phyloP scores from a whole-genome alignment of 2,113 vertebrate genomes.

The Aphelocoma coerulescens region DNA sequence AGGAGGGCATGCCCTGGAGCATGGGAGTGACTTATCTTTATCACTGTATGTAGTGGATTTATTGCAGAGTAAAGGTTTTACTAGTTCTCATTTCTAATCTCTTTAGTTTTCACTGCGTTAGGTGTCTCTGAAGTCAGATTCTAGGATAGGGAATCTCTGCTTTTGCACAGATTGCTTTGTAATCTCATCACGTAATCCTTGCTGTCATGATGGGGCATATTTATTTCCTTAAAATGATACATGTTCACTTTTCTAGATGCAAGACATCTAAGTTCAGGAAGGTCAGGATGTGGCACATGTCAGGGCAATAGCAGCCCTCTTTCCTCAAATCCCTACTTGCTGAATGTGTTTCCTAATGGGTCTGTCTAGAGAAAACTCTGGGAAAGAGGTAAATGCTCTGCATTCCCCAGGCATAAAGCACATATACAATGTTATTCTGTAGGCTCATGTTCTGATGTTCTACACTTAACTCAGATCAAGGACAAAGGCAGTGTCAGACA shows the following conservation, averaged over 20 bases:
- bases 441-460: neutral
- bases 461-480: neutral
- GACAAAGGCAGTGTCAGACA: neutral
- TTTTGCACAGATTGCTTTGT: neutral
- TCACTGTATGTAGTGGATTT: neutral
- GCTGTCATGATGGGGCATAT: neutral
- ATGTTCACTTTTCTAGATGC: neutral
- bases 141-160: neutral
- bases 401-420: neutral
- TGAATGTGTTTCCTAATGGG: neutral
- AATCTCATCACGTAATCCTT: neutral
- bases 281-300: neutral
- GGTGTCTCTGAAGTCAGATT: neutral
- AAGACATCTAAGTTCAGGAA: neutral
- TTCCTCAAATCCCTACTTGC: neutral
- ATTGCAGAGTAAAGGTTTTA: conserved; percentile 5
- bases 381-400: neutral
- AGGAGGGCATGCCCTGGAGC: neutral
- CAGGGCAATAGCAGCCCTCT: neutral
- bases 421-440: neutral
- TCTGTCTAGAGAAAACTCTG: neutral
- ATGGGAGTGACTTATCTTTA: neutral
- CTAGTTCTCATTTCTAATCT: neutral
- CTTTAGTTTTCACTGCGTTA: neutral
- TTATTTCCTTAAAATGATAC: neutral